Conservation (phyloP, 2,797 vertebrate species). For the Octomys mimax region DNA sequence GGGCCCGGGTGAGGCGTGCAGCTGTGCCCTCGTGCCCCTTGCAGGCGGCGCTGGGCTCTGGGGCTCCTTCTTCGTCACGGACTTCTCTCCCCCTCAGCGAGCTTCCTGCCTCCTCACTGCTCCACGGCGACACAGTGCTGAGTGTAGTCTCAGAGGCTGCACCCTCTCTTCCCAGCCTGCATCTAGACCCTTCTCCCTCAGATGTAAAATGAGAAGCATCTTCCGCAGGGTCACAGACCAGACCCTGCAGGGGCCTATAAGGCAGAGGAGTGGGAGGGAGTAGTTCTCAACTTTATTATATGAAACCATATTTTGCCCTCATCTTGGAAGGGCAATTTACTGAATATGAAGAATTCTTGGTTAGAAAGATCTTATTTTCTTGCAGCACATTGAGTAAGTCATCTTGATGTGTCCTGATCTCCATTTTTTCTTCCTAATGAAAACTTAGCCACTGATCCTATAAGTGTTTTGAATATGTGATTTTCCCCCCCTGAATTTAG, state of each 20-base stretch:
- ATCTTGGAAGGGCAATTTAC: background rate
- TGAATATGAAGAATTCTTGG: background rate
- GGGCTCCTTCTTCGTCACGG: background rate
- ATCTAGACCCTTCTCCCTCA: background rate
- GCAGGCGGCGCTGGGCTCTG: background rate
- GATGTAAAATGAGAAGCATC: no score
- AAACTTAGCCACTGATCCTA: background rate
- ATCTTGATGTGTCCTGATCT: background rate
- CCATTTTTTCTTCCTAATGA: background rate
- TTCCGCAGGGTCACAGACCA: background rate
- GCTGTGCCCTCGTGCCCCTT: rapidly evolving
- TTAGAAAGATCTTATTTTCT: background rate
- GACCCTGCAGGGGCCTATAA: background rate
- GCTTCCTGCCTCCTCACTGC: background rate
- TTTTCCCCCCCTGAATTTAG: background rate
- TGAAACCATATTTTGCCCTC: background rate
- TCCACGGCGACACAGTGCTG: background rate
- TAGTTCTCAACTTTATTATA: background rate
- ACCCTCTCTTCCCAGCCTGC: background rate
- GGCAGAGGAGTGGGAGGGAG: background rate
- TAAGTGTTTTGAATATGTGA: background rate
- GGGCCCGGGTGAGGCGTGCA: background rate
- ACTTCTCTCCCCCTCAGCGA: background rate
- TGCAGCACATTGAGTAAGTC: background rate
- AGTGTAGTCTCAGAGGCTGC: background rate